phyloP scores from a whole-genome alignment of 2,888 invertebrate species.

The Drosophila niveifrons region DNA sequence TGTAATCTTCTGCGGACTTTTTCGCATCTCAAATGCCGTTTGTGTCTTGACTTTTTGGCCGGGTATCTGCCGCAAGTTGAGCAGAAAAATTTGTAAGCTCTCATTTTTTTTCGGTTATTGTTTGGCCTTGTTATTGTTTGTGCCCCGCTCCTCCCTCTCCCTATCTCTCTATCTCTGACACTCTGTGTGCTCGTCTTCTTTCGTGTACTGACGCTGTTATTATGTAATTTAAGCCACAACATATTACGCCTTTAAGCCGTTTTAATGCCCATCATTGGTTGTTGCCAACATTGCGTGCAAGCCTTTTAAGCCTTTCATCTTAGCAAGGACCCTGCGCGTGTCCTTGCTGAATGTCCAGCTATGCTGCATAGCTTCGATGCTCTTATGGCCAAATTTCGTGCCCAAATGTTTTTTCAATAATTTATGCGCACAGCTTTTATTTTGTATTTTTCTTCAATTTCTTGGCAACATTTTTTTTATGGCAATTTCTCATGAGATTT shows the following conservation, averaged over 20 bases:
- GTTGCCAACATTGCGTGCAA: constrained; percentile 50
- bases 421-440: constrained; percentile 38
- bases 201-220: constrained; percentile 40
- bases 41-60: not conserved
- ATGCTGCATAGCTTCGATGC: not conserved
- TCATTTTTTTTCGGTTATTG: constrained; percentile 48
- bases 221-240: constrained; percentile 76
- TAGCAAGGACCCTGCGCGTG: constrained; percentile 19
- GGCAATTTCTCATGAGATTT: constrained; percentile 53
- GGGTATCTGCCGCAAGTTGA: constrained; percentile 45
- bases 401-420: constrained; percentile 54
- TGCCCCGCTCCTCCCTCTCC: constrained; percentile 6
- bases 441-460: constrained; percentile 31
- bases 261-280: constrained; percentile 75
- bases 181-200: constrained; percentile 1
- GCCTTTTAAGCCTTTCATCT: constrained; percentile 65
- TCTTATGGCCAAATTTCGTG: not conserved
- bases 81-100: constrained; percentile 44
- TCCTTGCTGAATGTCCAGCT: constrained; percentile 24
- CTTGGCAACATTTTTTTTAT: constrained; percentile 30
- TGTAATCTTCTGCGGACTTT: not conserved
- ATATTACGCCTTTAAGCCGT: constrained; percentile 75
- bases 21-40: not conserved
- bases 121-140: constrained; percentile 59
- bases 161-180: not conserved